Percentiles rank a stretch among this genome's conserved stretches.
Conservation (phyloP, 2,888 invertebrate species). For the Sinotaia quadrata region DNA sequence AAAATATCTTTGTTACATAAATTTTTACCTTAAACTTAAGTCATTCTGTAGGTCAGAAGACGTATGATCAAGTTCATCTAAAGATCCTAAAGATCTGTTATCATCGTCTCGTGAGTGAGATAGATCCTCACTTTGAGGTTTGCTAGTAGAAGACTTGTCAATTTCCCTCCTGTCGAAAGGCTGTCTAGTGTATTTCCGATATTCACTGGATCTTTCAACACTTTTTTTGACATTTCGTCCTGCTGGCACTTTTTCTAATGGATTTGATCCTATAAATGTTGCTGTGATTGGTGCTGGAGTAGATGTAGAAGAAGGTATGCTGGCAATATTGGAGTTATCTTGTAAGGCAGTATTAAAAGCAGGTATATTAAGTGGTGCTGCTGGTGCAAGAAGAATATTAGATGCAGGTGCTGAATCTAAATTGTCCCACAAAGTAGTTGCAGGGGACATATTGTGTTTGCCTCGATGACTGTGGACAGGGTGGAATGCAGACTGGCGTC, state of each 20-base stretch:
- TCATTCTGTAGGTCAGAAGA: slow-evolving; percentile 14
- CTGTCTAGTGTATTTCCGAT: background rate
- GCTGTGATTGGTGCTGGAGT: slow-evolving; percentile 3
- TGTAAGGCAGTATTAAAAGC: slow-evolving; percentile 11
- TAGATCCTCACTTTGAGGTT: slow-evolving; percentile 19
- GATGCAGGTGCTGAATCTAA: slow-evolving; percentile 47
- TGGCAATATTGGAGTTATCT: background rate
- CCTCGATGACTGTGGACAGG: slow-evolving; percentile 44
- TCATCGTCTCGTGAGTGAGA: slow-evolving; percentile 28
- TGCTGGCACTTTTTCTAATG: background rate
- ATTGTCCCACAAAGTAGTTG: slow-evolving; percentile 66
- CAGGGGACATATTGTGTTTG: slow-evolving; percentile 64
- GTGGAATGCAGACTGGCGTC: slow-evolving; percentile 48
- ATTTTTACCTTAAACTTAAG: background rate
- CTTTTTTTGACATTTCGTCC: background rate
- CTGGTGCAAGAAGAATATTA: slow-evolving; percentile 58
- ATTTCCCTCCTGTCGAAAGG: slow-evolving; percentile 12
- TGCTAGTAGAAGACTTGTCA: slow-evolving; percentile 8
- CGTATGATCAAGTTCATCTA: slow-evolving; percentile 41
- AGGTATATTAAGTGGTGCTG: slow-evolving; percentile 44
- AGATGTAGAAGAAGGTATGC: background rate
- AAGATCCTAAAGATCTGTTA: slow-evolving; percentile 38
- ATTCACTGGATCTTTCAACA: background rate
- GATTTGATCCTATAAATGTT: background rate
- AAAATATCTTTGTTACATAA: too few species aligned